Conservation (phyloP, 2,888 invertebrate genomes). For the Caenorhabditis drosophilae region DNA sequence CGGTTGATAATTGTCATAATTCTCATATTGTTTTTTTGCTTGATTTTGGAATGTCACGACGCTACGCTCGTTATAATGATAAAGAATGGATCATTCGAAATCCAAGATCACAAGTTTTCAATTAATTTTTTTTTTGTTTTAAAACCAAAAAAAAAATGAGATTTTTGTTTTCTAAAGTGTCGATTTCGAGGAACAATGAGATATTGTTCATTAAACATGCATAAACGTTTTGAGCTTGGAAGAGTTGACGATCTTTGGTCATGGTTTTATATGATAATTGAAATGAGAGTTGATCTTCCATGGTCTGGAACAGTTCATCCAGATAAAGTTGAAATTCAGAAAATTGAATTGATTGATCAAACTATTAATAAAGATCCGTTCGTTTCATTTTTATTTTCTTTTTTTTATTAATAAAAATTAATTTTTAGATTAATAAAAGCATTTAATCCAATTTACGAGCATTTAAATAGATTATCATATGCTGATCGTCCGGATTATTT, state of each 20-base stretch:
- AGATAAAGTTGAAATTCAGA: slow-evolving; percentile 9
- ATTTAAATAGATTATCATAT: slow-evolving; percentile 17
- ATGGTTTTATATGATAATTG: slow-evolving; percentile 27
- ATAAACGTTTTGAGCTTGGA: slow-evolving; percentile 19
- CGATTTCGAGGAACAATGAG: slow-evolving; percentile 26
- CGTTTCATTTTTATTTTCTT: neutral
- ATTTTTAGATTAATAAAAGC: slow-evolving; percentile 6
- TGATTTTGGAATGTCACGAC: slow-evolving; percentile 36
- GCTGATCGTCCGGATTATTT: slow-evolving; percentile 31
- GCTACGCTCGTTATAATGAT: slow-evolving; percentile 8
- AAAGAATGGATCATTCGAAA: slow-evolving; percentile 16
- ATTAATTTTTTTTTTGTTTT: too few species aligned
- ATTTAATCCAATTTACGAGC: slow-evolving; percentile 17
- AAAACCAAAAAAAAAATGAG: too few species aligned
- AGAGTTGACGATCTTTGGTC: slow-evolving; percentile 34
- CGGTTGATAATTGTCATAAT: slow-evolving; percentile 19
- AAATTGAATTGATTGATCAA: neutral
- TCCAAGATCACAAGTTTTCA: slow-evolving; percentile 9
- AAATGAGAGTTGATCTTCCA: slow-evolving; percentile 22
- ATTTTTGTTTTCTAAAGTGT: neutral
- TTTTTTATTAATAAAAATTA: too few species aligned
- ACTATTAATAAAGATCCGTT: slow-evolving; percentile 4
- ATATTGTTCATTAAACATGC: slow-evolving; percentile 34
- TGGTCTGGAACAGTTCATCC: slow-evolving; percentile 25
- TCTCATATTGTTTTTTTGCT: slow-evolving; percentile 21